Evolutionary conservation across 2,888 invertebrate genomes (phyloP).

Genomic region (Euplexia lucipara): DNA sequence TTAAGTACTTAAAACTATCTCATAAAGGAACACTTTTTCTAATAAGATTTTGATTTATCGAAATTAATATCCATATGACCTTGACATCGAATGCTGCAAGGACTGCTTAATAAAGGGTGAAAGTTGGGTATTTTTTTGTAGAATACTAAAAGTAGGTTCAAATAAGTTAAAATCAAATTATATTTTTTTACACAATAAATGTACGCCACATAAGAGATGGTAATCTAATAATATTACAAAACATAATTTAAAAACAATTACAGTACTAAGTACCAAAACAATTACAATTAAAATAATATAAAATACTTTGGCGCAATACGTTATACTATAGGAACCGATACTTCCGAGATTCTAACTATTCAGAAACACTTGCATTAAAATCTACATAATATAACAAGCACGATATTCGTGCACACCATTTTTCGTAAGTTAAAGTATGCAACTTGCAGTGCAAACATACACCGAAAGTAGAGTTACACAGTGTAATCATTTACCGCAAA

Average conservation of each 20-base stretch:
- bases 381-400: not conserved
- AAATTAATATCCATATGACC: conserved; percentile 11
- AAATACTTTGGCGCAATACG: conserved; percentile 69
- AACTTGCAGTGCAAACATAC: not conserved
- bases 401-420: not conserved
- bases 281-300: conserved; percentile 40
- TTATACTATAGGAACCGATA: conserved; percentile 60
- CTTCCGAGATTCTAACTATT: conserved; percentile 63
- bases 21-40: not conserved
- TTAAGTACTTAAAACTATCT: conserved; percentile 35
- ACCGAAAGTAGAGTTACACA: not conserved
- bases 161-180: too few relatives aligned
- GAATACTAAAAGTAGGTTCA: too few relatives aligned
- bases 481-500: not conserved
- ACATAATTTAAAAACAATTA: conserved; percentile 29
- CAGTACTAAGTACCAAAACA: conserved; percentile 50
- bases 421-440: conserved; percentile 1
- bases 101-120: too few relatives aligned
- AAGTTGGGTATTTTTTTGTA: not conserved
- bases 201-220: not conserved
- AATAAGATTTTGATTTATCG: not conserved
- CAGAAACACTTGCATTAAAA: not conserved
- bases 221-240: conserved; percentile 3
- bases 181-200: not conserved
- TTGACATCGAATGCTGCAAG: conserved; percentile 26